phyloP scores from a whole-genome alignment of 92 coral and sea anemone genomes.

The Phymanthus crucifer region DNA sequence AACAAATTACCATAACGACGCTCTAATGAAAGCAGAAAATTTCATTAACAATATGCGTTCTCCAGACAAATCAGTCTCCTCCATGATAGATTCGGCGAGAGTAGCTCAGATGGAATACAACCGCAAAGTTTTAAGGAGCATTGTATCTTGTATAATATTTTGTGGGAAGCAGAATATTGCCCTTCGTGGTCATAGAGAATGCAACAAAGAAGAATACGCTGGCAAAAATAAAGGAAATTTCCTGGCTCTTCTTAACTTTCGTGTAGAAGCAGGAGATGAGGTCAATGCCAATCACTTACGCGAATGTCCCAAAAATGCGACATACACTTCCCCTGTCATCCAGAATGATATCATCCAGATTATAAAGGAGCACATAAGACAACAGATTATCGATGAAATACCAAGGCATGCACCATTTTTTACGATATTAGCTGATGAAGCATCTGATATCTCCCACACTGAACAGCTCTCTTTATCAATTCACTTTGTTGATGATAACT shows the following conservation, averaged over 20 bases:
- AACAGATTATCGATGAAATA: constrained; percentile 39
- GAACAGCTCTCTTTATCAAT: constrained; percentile 47
- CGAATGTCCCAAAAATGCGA: constrained; percentile 28
- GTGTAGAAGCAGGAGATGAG: constrained; percentile 31
- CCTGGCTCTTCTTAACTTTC: constrained; percentile 24
- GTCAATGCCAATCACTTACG: constrained; percentile 19
- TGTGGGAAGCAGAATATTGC: constrained; percentile 17
- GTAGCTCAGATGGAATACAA: constrained; percentile 30
- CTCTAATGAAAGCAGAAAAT: background rate
- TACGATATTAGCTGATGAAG: constrained; percentile 53
- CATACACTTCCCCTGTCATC: constrained; percentile 36
- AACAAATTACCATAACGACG: background rate
- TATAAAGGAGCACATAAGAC: constrained; percentile 23
- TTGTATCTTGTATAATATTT: constrained; percentile 14
- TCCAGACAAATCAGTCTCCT: constrained; percentile 19
- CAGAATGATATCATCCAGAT: constrained; percentile 34
- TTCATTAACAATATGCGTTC: constrained; percentile 16
- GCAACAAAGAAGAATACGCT: background rate
- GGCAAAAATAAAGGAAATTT: constrained; percentile 31
- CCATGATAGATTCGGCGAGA: constrained; percentile 26
- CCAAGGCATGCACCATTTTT: constrained; percentile 20
- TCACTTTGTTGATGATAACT: constrained; percentile 28
- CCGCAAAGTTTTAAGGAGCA: constrained; percentile 14
- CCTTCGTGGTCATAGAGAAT: constrained; percentile 5
- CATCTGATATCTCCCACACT: constrained; percentile 44